Conservation (phyloP, 2,797 vertebrate species). For the Crocidura indochinensis region DNA sequence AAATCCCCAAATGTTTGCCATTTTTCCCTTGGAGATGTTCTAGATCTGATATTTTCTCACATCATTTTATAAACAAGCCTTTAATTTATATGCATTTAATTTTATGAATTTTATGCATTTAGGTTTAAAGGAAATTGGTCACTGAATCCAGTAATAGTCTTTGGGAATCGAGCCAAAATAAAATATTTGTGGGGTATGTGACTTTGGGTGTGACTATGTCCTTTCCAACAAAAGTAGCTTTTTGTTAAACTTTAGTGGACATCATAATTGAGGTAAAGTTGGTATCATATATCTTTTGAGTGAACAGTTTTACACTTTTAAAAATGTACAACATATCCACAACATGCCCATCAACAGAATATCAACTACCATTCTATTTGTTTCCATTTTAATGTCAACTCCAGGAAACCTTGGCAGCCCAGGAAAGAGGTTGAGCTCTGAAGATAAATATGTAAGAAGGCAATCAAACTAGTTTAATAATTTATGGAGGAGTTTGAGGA, state of each 20-base stretch:
- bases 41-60: conserved; percentile 15
- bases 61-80: conserved; percentile 65
- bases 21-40: conserved; percentile 55
- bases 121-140: conserved; percentile 60
- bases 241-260: background rate
- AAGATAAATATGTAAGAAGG: conserved; percentile 13
- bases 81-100: conserved; percentile 47
- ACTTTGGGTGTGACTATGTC: conserved; percentile 27
- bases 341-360: no score
- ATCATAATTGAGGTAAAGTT: background rate
- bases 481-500: conserved; percentile 16
- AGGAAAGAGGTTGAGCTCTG: background rate
- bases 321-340: no score
- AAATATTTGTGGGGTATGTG: background rate
- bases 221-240: background rate
- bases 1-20: conserved; percentile 61
- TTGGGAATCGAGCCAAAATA: conserved; percentile 66
- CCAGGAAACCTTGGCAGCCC: background rate
- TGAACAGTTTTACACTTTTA: no score
- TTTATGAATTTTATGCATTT: conserved; percentile 49
- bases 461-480: background rate
- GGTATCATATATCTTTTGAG: background rate
- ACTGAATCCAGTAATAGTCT: conserved; percentile 10
- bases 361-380: background rate
- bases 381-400: background rate